Evolutionary conservation across 2,797 vertebrate genomes (phyloP), one percentile per base, ranked within the genome.

Genomic region (Leptodactylus fallax): DNA sequence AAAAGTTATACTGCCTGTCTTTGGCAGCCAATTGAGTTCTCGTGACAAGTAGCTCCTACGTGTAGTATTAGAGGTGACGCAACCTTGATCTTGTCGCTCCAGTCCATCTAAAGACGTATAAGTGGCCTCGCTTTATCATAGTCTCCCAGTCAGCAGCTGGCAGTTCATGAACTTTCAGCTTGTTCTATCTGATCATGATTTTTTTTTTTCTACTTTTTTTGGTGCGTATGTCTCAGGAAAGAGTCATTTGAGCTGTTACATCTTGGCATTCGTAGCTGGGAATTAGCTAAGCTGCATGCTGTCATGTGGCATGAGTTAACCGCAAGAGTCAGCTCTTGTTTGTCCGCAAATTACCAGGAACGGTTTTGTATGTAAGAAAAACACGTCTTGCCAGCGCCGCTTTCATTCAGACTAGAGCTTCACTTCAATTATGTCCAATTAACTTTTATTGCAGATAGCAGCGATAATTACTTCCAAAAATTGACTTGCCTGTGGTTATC

Each of bases 361-460:
- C 89, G 88, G 91, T 92, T 94, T 93, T 89, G 91, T 94, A 92
- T 92, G 91, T 92, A 91, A 65, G 90, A 90, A 92, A 90, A 91
- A 87, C 92, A 91, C 93, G 92, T 47, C 92, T 91, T 86, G 92
- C 94, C 93, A 95, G 92, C 92, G 91, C 90, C 90, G 92, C 92
- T 91, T 91, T 95, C 91, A 90, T 93, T 93, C 92, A 87, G 87
- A 94, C 93, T 94, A 94, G 93, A 93, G 93, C 90, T 83, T 94
- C 94, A 94, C 93, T 95, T 94, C 94, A 95, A 91, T 96, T 94
- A 94, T 92, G 92, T 94, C 92, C 93, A 94, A 94, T 95, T 96
- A 95, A 94, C 94, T 95, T 94, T 93, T 94, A 95, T 94, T 94
- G 93, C 93, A 93, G 92, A 93, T 94, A 94, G 94, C 91, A 87